Evolutionary conservation across 1,140 invertebrate genomes (phyloP).

Genomic region (Hermatobates lingyangjiaoensis): DNA sequence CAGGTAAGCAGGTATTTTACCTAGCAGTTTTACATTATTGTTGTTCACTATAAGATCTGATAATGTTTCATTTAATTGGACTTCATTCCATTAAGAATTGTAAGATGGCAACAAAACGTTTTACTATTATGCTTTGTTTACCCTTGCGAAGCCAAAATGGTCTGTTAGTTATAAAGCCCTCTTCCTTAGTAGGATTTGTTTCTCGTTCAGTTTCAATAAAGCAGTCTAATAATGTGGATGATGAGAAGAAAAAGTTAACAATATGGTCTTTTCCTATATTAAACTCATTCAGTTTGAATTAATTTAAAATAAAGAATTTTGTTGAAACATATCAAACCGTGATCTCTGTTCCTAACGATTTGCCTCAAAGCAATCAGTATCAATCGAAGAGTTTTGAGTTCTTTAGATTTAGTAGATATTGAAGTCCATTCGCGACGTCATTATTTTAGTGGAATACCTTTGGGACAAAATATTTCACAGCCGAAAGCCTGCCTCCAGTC

Average conservation of each 20-base stretch:
- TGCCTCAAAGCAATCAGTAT: too few relatives aligned
- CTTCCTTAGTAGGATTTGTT: too few relatives aligned
- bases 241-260: too few relatives aligned
- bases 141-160: not conserved
- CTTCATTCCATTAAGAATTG: not conserved
- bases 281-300: too few relatives aligned
- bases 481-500: constrained; percentile 41
- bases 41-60: not conserved
- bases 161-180: too few relatives aligned
- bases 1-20: not conserved
- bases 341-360: too few relatives aligned
- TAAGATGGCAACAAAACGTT: not conserved
- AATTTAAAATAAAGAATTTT: too few relatives aligned
- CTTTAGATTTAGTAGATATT: not conserved
- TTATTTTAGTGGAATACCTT: constrained; percentile 15
- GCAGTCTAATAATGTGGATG: too few relatives aligned
- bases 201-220: too few relatives aligned
- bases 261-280: too few relatives aligned
- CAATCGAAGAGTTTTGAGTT: not conserved
- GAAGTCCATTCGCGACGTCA: not conserved
- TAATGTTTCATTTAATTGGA: not conserved
- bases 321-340: too few relatives aligned
- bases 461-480: constrained; percentile 37
- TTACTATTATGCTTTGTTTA: not conserved
- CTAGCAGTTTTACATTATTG: not conserved